Conservation (phyloP, 2,113 vertebrate species). For the Benitochromis conjunctus region DNA sequence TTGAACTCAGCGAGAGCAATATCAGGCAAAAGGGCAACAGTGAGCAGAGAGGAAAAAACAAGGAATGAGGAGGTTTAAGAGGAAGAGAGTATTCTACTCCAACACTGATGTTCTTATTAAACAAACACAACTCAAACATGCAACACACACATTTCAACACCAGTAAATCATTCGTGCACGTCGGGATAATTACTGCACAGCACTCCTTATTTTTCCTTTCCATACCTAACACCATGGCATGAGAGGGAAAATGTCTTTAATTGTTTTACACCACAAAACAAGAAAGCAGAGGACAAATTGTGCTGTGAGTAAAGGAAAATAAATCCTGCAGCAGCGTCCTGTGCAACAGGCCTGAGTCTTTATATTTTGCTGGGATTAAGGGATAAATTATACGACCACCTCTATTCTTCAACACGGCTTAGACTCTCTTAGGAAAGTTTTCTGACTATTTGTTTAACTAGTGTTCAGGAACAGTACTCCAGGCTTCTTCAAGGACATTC, state of each 20-base stretch:
- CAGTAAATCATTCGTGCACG: not conserved
- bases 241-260: not conserved
- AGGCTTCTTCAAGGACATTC: not conserved
- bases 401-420: too few relatives aligned
- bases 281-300: not conserved
- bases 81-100: too few relatives aligned
- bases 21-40: not conserved
- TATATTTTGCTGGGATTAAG: not conserved
- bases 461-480: not conserved
- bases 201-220: not conserved
- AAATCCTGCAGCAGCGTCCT: not conserved
- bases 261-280: not conserved
- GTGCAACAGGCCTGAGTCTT: not conserved
- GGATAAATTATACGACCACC: rapidly evolving
- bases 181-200: not conserved
- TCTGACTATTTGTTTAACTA: not conserved
- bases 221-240: not conserved
- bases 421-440: not conserved
- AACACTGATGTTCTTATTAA: not conserved
- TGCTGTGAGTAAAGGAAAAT: rapidly evolving
- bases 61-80: not conserved
- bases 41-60: not conserved
- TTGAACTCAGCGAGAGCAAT: not conserved
- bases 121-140: too few relatives aligned
- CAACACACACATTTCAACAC: not conserved